Evolutionary conservation across 23 tunicate genomes (phyloP), one percentile per base, ranked within the genome.

Genomic region (Styela clava): DNA sequence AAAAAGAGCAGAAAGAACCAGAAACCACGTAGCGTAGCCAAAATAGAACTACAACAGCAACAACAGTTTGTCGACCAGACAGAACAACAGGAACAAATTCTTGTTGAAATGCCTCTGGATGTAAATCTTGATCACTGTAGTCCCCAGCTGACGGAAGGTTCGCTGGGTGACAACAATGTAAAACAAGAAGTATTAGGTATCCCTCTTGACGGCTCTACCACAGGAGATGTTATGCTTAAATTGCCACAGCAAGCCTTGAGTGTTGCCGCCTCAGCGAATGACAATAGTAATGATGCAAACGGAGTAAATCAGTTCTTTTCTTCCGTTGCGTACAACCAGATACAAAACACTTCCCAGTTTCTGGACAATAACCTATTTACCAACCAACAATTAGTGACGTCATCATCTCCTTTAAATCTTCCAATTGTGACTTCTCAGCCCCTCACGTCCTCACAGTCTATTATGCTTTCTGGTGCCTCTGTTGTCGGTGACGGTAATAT

Each of bases 381-480:
- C 64, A 52, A 31, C 1, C 69, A 62, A 26, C 68, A 24, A 1
- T 35, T 22, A 19, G 64, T 68, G 61, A 33, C 78, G 0, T 25
- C 63, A 3, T 68, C 52, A 12, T 34, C 83, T 16, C 22, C 35
- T 9, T 18, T 22, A 12, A 20, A 20, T 20, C 24, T 56, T n/a
- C 31, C 24, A 52, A 76, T 24, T 1, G 31, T 52, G 44, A 18
- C 81, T 7, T 25, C 32, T 18, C 33, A 23, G 65, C 30, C 81
- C 0, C 37, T 71, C 37, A 24, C 81, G 64, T 76, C 81, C 31
- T 51, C 81, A 7, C 81, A 76, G 65, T 33, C 62, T 31, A 21
- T 76, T 16, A 76, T 76, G 81, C 27, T 76, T 16, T 76, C 81
- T 52, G 81, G 65, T 25, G 81, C 81, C 28, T 33, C 33, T 56